Evolutionary conservation across 2,888 invertebrate species (phyloP).

Genomic region (Cataglyphis livida): DNA sequence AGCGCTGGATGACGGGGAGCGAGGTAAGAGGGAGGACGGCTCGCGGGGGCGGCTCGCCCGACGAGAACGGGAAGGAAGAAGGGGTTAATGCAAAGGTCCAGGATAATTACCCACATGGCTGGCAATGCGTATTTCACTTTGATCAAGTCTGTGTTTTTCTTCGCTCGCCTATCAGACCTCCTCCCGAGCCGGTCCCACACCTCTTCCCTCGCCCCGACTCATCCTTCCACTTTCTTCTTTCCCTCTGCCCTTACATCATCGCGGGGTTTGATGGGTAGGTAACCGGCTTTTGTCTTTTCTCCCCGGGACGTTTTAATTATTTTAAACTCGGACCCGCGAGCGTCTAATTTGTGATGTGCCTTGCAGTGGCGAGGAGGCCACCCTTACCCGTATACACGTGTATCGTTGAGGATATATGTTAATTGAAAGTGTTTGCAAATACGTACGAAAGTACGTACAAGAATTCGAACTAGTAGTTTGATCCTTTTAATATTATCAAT

Average conservation of each 20-base stretch:
- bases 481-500: background rate
- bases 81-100: constrained; percentile 84
- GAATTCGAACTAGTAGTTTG: background rate
- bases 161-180: constrained; percentile 82
- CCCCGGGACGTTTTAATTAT: constrained; percentile 84
- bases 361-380: constrained; percentile 49
- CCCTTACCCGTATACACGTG: background rate
- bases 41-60: constrained; percentile 53
- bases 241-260: constrained; percentile 80
- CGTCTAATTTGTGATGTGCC: constrained; percentile 82
- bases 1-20: constrained; percentile 49
- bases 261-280: constrained; percentile 78
- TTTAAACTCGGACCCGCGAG: constrained; percentile 83
- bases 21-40: constrained; percentile 5
- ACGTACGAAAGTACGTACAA: background rate
- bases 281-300: constrained; percentile 82
- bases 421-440: background rate
- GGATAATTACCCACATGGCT: constrained; percentile 86
- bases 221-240: constrained; percentile 75
- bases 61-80: constrained; percentile 66
- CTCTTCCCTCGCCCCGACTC: constrained; percentile 67
- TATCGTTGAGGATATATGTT: background rate
- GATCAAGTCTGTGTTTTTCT: constrained; percentile 86
- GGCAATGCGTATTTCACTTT: constrained; percentile 85
- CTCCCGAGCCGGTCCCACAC: constrained; percentile 55